These are phyloP conservation scores for Aphrocallistes beatrix DNA, from an alignment of 37 sponge, comb jelly and placozoan species.

Conservation along the genomic window DNA sequence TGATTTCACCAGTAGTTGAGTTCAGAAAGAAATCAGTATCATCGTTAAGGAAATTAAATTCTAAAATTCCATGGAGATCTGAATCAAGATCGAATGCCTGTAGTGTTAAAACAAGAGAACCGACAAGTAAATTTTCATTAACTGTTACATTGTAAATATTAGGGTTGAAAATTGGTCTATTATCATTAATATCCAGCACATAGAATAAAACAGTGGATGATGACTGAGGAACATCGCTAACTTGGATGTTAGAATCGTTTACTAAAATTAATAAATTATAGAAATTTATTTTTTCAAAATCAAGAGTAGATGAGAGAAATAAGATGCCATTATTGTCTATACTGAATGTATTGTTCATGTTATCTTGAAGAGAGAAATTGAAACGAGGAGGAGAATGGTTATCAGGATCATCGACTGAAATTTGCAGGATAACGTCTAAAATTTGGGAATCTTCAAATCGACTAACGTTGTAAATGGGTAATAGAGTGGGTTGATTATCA, in stretches of 20 bases:
- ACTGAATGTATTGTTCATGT: background rate
- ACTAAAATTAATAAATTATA: conserved; percentile 13
- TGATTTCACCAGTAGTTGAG: conserved; percentile 21
- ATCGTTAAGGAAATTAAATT: background rate
- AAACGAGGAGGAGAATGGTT: background rate
- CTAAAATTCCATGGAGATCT: conserved; percentile 21
- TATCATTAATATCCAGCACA: conserved; percentile 22
- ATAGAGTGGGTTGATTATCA: background rate
- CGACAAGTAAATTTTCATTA: background rate
- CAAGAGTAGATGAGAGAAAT: background rate
- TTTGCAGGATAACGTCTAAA: background rate
- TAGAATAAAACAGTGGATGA: background rate
- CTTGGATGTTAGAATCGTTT: background rate
- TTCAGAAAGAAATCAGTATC: conserved; percentile 27
- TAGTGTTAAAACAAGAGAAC: background rate
- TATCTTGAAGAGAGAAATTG: background rate
- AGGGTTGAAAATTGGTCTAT: background rate
- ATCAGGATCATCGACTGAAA: background rate
- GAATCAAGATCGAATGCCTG: conserved; percentile 25
- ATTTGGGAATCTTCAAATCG: background rate
- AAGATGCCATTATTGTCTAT: background rate
- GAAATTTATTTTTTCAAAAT: conserved; percentile 16
- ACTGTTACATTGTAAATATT: background rate
- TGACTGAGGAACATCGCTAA: background rate
- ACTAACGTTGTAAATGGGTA: background rate